Evolutionary conservation across 2,113 vertebrate genomes (phyloP).

Genomic region (Muntiacus muntjak): DNA sequence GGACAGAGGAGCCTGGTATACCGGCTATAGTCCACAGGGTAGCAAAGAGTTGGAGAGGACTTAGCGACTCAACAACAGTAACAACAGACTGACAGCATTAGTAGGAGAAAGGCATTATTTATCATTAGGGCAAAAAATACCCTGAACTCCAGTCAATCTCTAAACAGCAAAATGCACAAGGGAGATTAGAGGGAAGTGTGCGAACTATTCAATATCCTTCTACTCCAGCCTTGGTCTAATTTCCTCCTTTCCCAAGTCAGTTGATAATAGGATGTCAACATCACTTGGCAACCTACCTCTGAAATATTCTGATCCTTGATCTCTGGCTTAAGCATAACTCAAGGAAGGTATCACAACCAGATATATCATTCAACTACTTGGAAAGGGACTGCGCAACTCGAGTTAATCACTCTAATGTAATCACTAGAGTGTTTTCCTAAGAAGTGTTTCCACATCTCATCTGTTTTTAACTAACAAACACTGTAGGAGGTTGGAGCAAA

Average conservation of each 20-base stretch:
- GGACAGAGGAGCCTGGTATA: neutral
- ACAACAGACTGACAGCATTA: neutral
- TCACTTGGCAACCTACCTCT: neutral
- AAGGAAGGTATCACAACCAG: neutral
- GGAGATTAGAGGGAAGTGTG: neutral
- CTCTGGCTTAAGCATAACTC: neutral
- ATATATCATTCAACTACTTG: neutral
- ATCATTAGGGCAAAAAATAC: neutral
- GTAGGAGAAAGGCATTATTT: neutral
- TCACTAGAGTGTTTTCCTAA: neutral
- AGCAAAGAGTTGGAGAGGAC: neutral
- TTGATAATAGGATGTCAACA: neutral
- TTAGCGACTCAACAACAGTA: neutral
- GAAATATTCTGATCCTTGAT: neutral
- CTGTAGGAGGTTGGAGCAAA: neutral
- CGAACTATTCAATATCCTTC: neutral
- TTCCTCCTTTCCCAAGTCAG: neutral
- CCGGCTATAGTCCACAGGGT: neutral
- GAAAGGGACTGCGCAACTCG: neutral
- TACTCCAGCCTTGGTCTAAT: neutral
- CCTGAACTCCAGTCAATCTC: neutral
- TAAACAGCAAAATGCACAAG: neutral
- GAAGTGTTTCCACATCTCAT: neutral
- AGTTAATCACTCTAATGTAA: neutral
- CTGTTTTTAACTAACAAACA: neutral